Base-by-base conservation (phyloP, 2,113 vertebrate genomes). In the Centropristis striata region DNA sequence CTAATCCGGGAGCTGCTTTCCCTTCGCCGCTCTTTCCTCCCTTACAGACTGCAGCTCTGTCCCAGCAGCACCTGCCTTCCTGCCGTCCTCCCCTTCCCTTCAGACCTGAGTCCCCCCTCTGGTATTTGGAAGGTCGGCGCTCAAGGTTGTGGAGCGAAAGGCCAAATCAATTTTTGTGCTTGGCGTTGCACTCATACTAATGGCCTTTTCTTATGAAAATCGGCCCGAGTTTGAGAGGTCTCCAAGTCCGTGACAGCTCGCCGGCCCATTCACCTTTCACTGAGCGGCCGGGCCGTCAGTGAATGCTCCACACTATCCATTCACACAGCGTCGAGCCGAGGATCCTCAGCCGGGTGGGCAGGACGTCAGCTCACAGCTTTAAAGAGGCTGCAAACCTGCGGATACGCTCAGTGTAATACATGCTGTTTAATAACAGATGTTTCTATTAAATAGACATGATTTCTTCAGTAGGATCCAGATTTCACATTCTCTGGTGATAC, bases 81-180 rank as follows among this genome's bases (percentile, higher is more conserved):
- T 0, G n/a, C n/a, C n/a, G n/a, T n/a, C n/a, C n/a, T 49, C 60
- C 39, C 41, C 50, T 18, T 47, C 39, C 70, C 50, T 37, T 64
- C 8, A 60, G 42, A 60, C 47, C 32, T 8, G 20, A 41, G 49
- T 15, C 49, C 70, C 69, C 70, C 63, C 42, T 23, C 67, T 55
- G 61, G 80, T 73, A 53, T 81, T 71, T 47, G 5, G 69, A 84
- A 89, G 85, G 85, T 89, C 39, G 37, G 53, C 0, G 58, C 76
- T 70, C 69, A 85, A 85, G 85, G 87, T 89, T 89, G 76, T 20
- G 49, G 67, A 89, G 86, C 76, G n/a, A 91, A 91, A 91, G 87
- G 90, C 85, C 90, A 88, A 88, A 89, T 91, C 87, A 60, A 91
- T 91, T 78, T 50, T 8, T 69, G 71, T 8, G 82, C 80, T 71